Conservation (phyloP, 2,797 vertebrate genomes). For the Gallinago stenura region DNA sequence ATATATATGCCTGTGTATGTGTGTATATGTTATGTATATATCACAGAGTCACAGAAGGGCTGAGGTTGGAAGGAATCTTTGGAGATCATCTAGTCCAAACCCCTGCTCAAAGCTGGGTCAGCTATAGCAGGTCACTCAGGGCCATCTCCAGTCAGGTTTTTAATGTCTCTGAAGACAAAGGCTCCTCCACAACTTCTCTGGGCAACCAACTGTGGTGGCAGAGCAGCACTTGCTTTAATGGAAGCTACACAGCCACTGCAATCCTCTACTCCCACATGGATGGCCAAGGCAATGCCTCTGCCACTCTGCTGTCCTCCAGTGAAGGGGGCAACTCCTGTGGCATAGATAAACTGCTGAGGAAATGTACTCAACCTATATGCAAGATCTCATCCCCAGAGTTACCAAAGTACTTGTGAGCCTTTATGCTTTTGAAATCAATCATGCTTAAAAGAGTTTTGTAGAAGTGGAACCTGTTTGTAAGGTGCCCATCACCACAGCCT, state of each 20-base stretch:
- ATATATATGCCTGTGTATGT: rapidly evolving
- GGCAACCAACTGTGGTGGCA: neutral
- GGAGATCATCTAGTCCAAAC: neutral
- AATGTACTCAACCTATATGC: neutral
- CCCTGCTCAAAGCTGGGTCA: neutral
- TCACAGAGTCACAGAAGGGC: neutral
- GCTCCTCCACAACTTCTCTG: neutral
- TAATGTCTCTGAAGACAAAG: neutral
- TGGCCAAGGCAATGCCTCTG: neutral
- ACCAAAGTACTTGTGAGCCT: neutral
- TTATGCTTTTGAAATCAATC: neutral
- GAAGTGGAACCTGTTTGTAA: neutral
- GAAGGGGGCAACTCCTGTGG: neutral
- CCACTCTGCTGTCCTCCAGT: neutral
- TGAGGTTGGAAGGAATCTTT: neutral
- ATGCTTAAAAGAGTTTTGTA: neutral
- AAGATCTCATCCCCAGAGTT: neutral
- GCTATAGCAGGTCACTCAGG: neutral
- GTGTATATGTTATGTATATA: neutral
- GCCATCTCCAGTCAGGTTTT: neutral
- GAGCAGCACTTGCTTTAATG: neutral
- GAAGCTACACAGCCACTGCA: neutral
- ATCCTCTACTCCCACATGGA: neutral
- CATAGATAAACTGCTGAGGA: neutral
- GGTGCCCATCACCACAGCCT: neutral